phyloP scores from a whole-genome alignment of 2,888 invertebrate genomes.

The Drosophila mulleri region DNA sequence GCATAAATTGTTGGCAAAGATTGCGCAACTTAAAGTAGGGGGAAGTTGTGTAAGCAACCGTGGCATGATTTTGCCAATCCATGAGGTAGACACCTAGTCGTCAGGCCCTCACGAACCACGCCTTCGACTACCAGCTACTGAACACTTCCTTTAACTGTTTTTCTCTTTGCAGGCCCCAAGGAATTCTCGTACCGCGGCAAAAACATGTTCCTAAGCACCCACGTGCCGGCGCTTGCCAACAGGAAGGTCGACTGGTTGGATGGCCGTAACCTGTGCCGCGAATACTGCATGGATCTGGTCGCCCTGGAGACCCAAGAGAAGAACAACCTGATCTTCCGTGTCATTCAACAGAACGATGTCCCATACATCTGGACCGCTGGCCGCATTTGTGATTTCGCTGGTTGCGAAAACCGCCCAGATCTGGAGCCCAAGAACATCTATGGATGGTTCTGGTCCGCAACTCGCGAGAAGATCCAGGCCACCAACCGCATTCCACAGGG shows the following conservation, averaged over 20 bases:
- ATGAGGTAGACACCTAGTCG: constrained; percentile 31
- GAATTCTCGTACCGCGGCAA: constrained; percentile 94
- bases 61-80: constrained; percentile 63
- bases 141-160: constrained; percentile 5
- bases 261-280: constrained; percentile 95
- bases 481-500: constrained; percentile 89
- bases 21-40: constrained; percentile 54
- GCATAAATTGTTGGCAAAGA: constrained; percentile 72
- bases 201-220: constrained; percentile 95
- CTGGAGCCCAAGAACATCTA: constrained; percentile 93
- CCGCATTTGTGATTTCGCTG: constrained; percentile 96
- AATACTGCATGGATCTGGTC: constrained; percentile 97
- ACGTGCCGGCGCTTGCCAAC: constrained; percentile 91
- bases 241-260: constrained; percentile 96
- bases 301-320: constrained; percentile 95
- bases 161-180: constrained; percentile 90
- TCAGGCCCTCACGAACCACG: constrained; percentile 22
- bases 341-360: constrained; percentile 94
- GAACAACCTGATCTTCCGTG: constrained; percentile 94
- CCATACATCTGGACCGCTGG: constrained; percentile 98
- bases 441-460: constrained; percentile 98
- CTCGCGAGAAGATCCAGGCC: constrained; percentile 93
- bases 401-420: constrained; percentile 94
- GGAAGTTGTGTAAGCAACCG: constrained; percentile 77
- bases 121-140: constrained; percentile 5